A percentile compares a stretch with the other conserved stretches of the same genome.
phyloP scores from a whole-genome alignment of 2,797 vertebrate genomes.

The Premnoplex brunnescens region DNA sequence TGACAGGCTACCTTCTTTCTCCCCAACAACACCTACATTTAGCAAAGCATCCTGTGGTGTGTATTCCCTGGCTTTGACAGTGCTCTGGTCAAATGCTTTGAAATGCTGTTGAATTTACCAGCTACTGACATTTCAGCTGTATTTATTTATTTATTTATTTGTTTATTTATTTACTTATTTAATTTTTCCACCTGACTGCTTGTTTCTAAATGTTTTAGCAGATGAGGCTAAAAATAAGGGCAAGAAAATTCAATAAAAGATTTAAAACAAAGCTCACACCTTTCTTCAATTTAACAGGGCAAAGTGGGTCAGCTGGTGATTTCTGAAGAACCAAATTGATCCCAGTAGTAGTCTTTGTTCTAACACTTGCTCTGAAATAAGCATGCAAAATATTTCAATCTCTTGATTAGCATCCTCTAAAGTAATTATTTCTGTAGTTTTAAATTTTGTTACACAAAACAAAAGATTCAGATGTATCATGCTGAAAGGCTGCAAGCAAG shows the following conservation, averaged over 20 bases:
- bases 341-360: not conserved
- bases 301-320: not conserved
- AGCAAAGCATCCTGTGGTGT: not conserved
- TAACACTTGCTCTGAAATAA: not conserved
- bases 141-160: not conserved
- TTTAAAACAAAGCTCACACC: not conserved
- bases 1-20: not conserved
- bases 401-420: not conserved
- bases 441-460: not conserved
- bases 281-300: not conserved
- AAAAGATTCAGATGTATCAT: not conserved
- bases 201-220: not conserved
- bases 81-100: not conserved
- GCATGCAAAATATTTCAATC: not conserved
- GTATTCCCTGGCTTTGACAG: not conserved
- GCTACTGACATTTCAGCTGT: not conserved
- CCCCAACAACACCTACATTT: not conserved
- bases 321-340: not conserved
- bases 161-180: not conserved
- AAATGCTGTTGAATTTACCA: not conserved
- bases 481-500: not conserved
- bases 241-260: not conserved
- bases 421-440: not conserved
- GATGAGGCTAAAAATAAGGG: not conserved
- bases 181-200: not conserved